Conservation (phyloP, 2,888 invertebrate species). For the Amphipoea lucens region DNA sequence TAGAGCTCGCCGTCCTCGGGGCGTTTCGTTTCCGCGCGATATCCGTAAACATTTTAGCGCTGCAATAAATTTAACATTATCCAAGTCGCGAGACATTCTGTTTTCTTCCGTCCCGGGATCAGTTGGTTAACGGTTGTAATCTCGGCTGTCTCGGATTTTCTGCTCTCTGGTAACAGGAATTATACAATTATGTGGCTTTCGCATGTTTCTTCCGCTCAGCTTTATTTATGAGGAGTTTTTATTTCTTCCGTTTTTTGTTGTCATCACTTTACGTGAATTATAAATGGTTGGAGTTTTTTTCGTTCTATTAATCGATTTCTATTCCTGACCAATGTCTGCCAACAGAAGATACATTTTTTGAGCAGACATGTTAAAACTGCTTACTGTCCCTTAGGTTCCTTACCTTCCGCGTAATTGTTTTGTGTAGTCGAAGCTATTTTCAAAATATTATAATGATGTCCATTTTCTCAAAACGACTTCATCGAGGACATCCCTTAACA, state of each 20-base stretch:
- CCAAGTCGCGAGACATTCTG: conserved; percentile 89
- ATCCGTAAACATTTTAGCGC: conserved; percentile 90
- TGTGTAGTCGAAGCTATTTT: not conserved
- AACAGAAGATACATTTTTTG: not conserved
- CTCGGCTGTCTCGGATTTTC: conserved; percentile 86
- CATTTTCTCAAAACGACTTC: not conserved
- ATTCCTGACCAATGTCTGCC: not conserved
- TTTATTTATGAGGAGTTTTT: conserved; percentile 71
- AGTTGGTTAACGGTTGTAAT: conserved; percentile 89
- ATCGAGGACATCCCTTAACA: not conserved
- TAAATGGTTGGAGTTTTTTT: conserved; percentile 21
- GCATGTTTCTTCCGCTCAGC: conserved; percentile 76
- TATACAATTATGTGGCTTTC: conserved; percentile 85
- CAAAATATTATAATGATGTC: not conserved
- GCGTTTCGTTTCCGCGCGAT: conserved; percentile 84
- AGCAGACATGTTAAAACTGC: too few species aligned
- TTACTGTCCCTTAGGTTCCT: not conserved
- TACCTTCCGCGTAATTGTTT: not conserved
- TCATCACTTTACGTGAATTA: conserved; percentile 45
- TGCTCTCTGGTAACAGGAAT: conserved; percentile 83
- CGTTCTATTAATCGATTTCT: conserved; percentile 4
- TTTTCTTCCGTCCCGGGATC: conserved; percentile 88
- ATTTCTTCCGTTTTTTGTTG: conserved; percentile 42
- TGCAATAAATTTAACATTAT: conserved; percentile 90
- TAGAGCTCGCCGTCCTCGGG: conserved; percentile 84